Percentiles rank a stretch among this genome's conserved stretches.
phyloP scores from a whole-genome alignment of 2,113 vertebrate genomes.

The Alouatta palliata region DNA sequence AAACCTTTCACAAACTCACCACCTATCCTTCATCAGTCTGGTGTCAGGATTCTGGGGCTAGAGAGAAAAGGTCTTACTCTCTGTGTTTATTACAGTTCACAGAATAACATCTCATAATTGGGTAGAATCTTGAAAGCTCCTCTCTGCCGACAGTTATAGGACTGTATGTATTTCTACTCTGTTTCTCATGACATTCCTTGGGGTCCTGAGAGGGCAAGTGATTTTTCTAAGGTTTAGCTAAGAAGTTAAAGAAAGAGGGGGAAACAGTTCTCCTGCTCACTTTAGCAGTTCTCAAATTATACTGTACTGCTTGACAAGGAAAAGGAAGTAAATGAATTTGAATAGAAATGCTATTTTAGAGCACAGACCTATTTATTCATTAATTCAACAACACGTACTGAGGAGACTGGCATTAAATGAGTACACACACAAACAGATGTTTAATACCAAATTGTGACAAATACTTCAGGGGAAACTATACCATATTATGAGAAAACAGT shows the following conservation, averaged over 20 bases:
- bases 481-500: not conserved
- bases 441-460: conserved; percentile 14
- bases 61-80: not conserved
- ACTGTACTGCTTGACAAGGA: not conserved
- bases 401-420: not conserved
- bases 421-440: not conserved
- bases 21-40: not conserved
- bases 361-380: not conserved
- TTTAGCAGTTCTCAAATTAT: not conserved
- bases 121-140: not conserved
- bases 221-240: not conserved
- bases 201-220: not conserved
- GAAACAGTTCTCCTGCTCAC: not conserved
- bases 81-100: not conserved
- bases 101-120: not conserved
- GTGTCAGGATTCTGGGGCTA: not conserved
- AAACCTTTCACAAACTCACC: too few species aligned
- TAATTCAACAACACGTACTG: not conserved
- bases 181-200: not conserved
- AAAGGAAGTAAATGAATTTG: not conserved
- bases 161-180: not conserved
- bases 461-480: not conserved
- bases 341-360: conserved; percentile 13
- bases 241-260: not conserved
- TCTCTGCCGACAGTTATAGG: not conserved